A percentile compares a stretch with the other conserved stretches of the same genome.
These are phyloP conservation scores for Motacilla alba DNA, from an alignment of 2,113 vertebrate species.

Conservation along the genomic window DNA sequence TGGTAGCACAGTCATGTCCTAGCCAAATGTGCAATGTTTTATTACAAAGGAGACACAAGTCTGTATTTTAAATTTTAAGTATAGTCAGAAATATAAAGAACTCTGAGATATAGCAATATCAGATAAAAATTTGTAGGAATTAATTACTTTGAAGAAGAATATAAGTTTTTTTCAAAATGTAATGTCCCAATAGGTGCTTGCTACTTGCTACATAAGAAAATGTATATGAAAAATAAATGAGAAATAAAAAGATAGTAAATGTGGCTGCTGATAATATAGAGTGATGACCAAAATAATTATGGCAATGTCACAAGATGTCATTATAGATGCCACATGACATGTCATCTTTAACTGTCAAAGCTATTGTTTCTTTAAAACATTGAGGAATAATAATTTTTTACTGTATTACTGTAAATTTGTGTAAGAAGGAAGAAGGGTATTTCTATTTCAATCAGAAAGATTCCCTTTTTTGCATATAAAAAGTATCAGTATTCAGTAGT, in stretches of 20 bases:
- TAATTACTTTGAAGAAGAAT: constrained; percentile 31
- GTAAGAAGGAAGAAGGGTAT: background rate
- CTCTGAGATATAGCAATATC: background rate
- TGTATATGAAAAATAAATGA: background rate
- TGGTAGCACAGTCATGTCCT: background rate
- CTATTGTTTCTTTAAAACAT: background rate
- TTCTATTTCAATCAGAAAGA: background rate
- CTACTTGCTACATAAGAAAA: background rate
- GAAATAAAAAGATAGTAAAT: background rate
- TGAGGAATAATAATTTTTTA: background rate
- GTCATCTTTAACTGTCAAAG: background rate
- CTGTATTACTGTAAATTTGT: background rate
- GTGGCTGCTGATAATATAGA: background rate
- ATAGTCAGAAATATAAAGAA: background rate
- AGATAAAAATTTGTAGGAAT: constrained; percentile 32
- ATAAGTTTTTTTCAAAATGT: constrained; percentile 16
- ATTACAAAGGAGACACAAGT: background rate
- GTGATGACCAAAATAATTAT: background rate
- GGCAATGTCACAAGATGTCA: background rate
- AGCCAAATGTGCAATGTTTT: constrained; percentile 13
- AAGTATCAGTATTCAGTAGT: background rate
- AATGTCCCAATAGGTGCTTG: background rate
- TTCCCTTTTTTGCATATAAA: background rate
- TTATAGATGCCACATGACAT: background rate
- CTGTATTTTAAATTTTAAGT: constrained; percentile 30